Conservation (phyloP, 1,140 invertebrate species). For the Aricia agestis region DNA sequence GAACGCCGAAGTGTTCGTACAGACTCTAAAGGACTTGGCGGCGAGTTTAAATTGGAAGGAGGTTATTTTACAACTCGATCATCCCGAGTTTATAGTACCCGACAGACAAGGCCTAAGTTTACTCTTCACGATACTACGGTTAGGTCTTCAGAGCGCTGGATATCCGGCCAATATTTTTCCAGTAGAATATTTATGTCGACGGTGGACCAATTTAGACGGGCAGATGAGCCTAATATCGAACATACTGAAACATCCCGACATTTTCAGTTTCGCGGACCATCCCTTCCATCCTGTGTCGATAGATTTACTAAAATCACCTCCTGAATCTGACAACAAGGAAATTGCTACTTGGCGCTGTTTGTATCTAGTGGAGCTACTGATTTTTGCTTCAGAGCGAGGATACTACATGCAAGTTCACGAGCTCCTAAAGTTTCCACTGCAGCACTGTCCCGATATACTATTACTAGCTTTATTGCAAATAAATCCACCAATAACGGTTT, state of each 20-base stretch:
- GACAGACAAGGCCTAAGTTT: slow-evolving; percentile 90
- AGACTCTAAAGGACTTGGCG: slow-evolving; percentile 91
- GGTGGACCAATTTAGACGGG: slow-evolving; percentile 95
- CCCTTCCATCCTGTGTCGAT: slow-evolving; percentile 89
- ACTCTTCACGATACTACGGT: slow-evolving; percentile 86
- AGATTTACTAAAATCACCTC: slow-evolving; percentile 93
- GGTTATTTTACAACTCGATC: slow-evolving; percentile 92
- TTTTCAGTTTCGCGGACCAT: slow-evolving; percentile 96
- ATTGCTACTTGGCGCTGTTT: slow-evolving; percentile 93
- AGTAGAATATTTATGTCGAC: slow-evolving; percentile 90
- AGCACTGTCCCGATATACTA: slow-evolving; percentile 95
- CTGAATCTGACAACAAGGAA: slow-evolving; percentile 95
- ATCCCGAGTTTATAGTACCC: slow-evolving; percentile 91
- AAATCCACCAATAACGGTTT: slow-evolving; percentile 82
- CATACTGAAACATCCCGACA: slow-evolving; percentile 92
- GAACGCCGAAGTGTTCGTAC: slow-evolving; percentile 95
- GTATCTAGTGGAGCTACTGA: slow-evolving; percentile 91
- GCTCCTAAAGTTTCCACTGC: slow-evolving; percentile 93
- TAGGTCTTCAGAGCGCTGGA: slow-evolving; percentile 86
- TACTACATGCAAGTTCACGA: slow-evolving; percentile 90
- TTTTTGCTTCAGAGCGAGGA: slow-evolving; percentile 91
- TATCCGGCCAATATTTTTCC: slow-evolving; percentile 88
- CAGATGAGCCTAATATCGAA: slow-evolving; percentile 92
- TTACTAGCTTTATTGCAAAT: slow-evolving; percentile 92
- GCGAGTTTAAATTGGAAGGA: slow-evolving; percentile 94